phyloP scores from a whole-genome alignment of 2,113 vertebrate genomes.

The Eudyptes chrysolophus region DNA sequence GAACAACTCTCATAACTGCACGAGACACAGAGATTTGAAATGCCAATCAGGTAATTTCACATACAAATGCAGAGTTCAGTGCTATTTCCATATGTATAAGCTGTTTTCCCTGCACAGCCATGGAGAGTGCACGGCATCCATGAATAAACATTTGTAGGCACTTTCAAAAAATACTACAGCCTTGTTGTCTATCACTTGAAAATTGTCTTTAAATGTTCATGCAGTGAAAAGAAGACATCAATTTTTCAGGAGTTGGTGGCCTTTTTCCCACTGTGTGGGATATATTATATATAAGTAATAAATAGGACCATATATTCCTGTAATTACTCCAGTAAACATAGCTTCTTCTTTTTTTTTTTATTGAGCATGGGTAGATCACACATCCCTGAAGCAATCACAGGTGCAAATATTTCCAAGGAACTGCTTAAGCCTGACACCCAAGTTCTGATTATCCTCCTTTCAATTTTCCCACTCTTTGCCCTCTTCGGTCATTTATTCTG shows the following conservation, averaged over 20 bases:
- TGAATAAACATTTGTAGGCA: conserved; percentile 55
- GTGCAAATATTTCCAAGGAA: background rate
- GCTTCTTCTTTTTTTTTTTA: background rate
- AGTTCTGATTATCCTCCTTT: background rate
- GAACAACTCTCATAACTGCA: background rate
- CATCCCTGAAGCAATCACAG: background rate
- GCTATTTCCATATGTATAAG: conserved; percentile 57
- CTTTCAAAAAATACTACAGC: conserved; percentile 16
- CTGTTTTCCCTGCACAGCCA: conserved; percentile 9
- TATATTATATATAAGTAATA: background rate
- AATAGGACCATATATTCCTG: background rate
- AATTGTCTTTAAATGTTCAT: background rate
- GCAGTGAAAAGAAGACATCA: background rate
- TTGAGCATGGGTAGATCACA: background rate
- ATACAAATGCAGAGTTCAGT: conserved; percentile 33
- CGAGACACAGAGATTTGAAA: conserved; percentile 44
- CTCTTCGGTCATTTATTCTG: background rate
- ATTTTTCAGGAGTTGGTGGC: background rate
- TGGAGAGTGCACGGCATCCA: background rate
- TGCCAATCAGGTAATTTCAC: conserved; percentile 57
- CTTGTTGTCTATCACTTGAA: conserved; percentile 30
- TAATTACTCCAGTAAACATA: background rate
- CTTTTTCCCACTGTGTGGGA: background rate
- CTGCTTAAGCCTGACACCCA: background rate
- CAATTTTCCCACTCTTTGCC: background rate